Percentiles rank a stretch among this genome's conserved stretches.
These are phyloP conservation scores for Ophonus ardosiacus DNA, from an alignment of 2,888 invertebrate species.

Conservation along the genomic window DNA sequence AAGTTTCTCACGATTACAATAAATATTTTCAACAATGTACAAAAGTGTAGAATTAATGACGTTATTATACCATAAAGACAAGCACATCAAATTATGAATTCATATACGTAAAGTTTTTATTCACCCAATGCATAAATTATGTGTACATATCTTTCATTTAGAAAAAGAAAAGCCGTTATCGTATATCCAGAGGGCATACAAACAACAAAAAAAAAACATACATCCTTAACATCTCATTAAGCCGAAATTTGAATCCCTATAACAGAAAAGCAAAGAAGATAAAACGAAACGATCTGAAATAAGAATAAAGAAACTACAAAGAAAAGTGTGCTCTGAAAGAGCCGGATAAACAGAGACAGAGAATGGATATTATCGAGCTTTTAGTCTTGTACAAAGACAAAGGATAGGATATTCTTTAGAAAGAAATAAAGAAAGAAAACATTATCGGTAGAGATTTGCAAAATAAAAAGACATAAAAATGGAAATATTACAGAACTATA, in stretches of 20 bases:
- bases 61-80: too few relatives aligned
- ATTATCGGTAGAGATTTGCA: neutral
- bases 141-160: neutral
- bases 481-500: too few relatives aligned
- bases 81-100: too few relatives aligned
- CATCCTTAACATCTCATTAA: constrained; percentile 40
- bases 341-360: constrained; percentile 23
- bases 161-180: neutral
- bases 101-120: too few relatives aligned
- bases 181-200: neutral
- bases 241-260: constrained; percentile 9
- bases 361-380: neutral
- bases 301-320: constrained; percentile 30
- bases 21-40: neutral
- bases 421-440: neutral
- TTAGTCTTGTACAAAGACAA: neutral
- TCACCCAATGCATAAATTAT: too few relatives aligned
- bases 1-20: neutral
- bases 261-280: constrained; percentile 1
- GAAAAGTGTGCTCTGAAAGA: constrained; percentile 35
- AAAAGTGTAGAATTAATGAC: neutral
- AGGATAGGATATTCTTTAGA: neutral
- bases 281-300: constrained; percentile 16
- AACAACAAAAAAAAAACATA: neutral
- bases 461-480: neutral